Evolutionary conservation across 2,113 vertebrate species (phyloP).

Genomic region (Leptobrachium ailaonicum): DNA sequence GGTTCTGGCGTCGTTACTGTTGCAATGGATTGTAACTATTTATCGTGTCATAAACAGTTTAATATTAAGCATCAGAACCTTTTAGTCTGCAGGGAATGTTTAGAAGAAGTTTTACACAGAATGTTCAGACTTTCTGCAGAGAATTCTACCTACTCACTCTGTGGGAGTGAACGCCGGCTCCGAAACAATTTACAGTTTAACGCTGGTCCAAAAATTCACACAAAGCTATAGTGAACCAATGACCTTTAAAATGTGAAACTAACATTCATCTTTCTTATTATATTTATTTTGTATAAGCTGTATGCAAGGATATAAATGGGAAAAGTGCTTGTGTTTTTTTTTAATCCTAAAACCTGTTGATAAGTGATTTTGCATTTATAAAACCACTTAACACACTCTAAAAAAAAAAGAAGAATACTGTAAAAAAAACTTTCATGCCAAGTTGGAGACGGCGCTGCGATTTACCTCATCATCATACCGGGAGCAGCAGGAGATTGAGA

Average conservation of each 20-base stretch:
- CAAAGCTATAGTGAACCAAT: constrained; percentile 10
- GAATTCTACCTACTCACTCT: constrained; percentile 21
- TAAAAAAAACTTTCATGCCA: too few relatives aligned
- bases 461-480: too few relatives aligned
- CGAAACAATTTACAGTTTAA: constrained; percentile 17
- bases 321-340: too few relatives aligned
- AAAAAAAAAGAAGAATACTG: too few relatives aligned
- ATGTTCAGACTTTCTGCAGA: background rate
- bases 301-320: background rate
- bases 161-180: constrained; percentile 20
- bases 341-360: too few relatives aligned
- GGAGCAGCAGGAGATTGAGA: too few relatives aligned
- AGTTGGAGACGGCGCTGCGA: too few relatives aligned
- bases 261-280: background rate
- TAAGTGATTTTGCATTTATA: too few relatives aligned
- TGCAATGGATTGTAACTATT: background rate
- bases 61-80: background rate
- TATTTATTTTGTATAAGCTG: too few relatives aligned
- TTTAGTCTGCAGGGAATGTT: background rate
- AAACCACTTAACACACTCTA: too few relatives aligned
- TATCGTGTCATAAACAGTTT: background rate
- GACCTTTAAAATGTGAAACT: background rate
- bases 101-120: background rate
- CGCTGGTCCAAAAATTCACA: background rate
- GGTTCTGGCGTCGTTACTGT: too few relatives aligned